Conservation (phyloP, 53 echinoderm and acorn worm species). For the Antedon mediterranea region DNA sequence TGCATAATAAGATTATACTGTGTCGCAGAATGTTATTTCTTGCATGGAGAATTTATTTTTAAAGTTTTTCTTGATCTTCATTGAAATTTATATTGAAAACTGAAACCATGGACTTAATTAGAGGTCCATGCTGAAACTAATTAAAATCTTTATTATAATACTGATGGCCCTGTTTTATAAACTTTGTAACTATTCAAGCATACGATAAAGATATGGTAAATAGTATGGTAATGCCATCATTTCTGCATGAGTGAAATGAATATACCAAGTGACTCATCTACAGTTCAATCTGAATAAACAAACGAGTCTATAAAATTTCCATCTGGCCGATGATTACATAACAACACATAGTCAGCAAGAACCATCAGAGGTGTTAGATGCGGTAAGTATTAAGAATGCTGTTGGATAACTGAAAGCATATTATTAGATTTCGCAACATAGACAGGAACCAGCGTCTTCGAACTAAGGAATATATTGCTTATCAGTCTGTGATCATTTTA, state of each 20-base stretch:
- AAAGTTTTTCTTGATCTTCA: too few species aligned
- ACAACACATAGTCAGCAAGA: background rate
- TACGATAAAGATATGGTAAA: background rate
- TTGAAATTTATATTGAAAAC: too few species aligned
- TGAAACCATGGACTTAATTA: too few species aligned
- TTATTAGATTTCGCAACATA: too few species aligned
- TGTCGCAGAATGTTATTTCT: too few species aligned
- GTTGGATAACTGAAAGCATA: too few species aligned
- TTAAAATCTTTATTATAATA: too few species aligned
- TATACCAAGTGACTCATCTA: background rate
- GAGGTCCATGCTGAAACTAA: too few species aligned
- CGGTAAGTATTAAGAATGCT: background rate
- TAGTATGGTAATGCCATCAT: background rate
- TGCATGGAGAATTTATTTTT: too few species aligned
- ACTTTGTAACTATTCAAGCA: background rate
- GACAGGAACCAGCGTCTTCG: too few species aligned
- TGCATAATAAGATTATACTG: too few species aligned
- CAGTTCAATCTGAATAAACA: background rate
- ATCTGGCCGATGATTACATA: background rate
- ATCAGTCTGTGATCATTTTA: background rate
- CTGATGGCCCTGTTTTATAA: too few species aligned
- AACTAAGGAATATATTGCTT: background rate
- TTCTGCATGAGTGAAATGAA: background rate
- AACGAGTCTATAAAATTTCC: background rate
- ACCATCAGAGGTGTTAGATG: background rate